These are phyloP conservation scores for Musca domestica DNA, from an alignment of 1,140 invertebrate genomes.

Conservation along the genomic window DNA sequence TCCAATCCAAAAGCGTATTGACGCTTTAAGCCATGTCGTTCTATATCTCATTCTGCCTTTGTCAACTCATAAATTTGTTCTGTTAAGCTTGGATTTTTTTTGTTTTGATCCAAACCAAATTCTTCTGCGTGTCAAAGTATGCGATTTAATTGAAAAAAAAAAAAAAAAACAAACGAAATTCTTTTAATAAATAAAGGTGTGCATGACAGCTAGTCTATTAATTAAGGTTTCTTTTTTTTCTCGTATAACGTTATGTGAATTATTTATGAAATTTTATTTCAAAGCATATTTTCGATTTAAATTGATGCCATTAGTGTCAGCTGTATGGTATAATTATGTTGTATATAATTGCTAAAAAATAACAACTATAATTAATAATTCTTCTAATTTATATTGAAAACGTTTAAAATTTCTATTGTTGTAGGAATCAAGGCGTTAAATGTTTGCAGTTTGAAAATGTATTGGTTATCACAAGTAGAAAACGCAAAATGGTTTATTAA, in stretches of 20 bases:
- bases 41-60: not conserved
- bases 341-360: not conserved
- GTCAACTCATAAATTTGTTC: not conserved
- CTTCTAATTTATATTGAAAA: not conserved
- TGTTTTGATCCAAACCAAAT: not conserved
- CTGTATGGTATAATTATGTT: constrained; percentile 4
- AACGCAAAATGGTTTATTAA: too few species aligned
- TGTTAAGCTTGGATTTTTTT: too few species aligned
- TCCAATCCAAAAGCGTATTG: not conserved
- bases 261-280: constrained; percentile 13
- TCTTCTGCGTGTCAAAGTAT: constrained; percentile 2
- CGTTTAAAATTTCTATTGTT: too few species aligned
- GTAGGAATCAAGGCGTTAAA: too few species aligned
- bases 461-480: too few species aligned
- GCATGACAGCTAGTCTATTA: not conserved
- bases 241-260: not conserved
- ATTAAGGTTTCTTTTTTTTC: not conserved
- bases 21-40: not conserved
- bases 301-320: not conserved
- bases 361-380: too few species aligned
- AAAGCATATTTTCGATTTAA: not conserved
- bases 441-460: too few species aligned
- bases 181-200: constrained; percentile 16
- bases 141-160: constrained; percentile 6
- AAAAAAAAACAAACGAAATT: not conserved